Conservation (phyloP, 2,888 invertebrate genomes). For the Ommatoiulus sabulosus region DNA sequence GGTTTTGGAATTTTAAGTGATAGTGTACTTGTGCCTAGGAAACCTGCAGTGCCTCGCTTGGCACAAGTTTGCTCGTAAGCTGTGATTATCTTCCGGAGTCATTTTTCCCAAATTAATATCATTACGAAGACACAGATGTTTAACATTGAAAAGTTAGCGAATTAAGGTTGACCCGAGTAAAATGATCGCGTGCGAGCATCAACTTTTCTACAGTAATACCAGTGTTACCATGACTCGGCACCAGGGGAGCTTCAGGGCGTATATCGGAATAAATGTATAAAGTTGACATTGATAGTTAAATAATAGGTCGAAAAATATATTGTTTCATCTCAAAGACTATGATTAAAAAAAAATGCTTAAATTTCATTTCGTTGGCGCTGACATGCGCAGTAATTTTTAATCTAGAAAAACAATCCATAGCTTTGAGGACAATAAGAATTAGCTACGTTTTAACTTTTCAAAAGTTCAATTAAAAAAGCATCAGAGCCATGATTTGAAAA, state of each 20-base stretch:
- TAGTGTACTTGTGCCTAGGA: background rate
- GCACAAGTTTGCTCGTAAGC: background rate
- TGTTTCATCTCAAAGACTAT: constrained; percentile 11
- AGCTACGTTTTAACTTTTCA: too few relatives aligned
- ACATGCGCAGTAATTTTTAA: too few relatives aligned
- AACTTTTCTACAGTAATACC: background rate
- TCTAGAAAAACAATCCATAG: too few relatives aligned
- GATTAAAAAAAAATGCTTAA: background rate
- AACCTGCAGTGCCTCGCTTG: background rate
- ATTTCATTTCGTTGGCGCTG: background rate
- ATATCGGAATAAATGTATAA: background rate
- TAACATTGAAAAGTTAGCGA: constrained; percentile 34
- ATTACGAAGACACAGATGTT: background rate
- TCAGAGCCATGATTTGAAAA: too few relatives aligned
- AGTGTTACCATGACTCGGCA: background rate
- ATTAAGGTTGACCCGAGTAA: constrained; percentile 13
- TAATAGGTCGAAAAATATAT: background rate
- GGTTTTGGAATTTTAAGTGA: background rate
- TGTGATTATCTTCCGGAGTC: background rate
- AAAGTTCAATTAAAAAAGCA: too few relatives aligned
- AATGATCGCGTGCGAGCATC: constrained; percentile 27
- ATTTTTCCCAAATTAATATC: background rate
- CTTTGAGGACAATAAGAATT: too few relatives aligned
- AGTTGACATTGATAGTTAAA: constrained; percentile 11
- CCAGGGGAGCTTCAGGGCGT: constrained; percentile 12